Base-by-base conservation (phyloP, 2,113 vertebrate genomes). In the Atherinomorus stipes region DNA sequence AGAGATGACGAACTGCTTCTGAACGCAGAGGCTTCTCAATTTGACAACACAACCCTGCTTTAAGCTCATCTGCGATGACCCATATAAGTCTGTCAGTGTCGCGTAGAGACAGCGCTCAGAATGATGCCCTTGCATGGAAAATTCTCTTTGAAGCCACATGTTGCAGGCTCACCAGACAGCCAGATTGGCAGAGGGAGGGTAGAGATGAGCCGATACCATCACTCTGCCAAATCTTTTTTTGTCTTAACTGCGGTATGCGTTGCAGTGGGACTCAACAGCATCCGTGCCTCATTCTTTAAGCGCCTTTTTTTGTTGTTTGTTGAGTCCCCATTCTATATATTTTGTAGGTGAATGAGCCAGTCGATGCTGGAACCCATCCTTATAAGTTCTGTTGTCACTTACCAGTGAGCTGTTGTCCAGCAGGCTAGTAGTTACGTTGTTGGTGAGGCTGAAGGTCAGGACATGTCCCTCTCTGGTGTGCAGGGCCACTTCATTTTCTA, bases 391-490 rank as follows among this genome's bases (percentile, higher is more conserved):
- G 80, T 23, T 50, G 50, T 64, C 45, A 87, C 94, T 93, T 80
- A 95, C 94, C 90, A 94, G 88, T n/a, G 94, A 94, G 86, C 89
- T 92, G 90, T 95, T 95, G 88, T 94, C 92, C 83, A 95, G 84
- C 59, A 95, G 85, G 7, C 86, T 82, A 1, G 84, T 61, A 15
- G 91, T 93, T 37, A 91, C 62, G 85, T 94, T 94, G 83, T 74
- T 89, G 84, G 61, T 68, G 66, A 95, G 88, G 85, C 86, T 88
- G 76, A 92, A 91, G 0, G 90, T 89, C 74, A 94, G 80, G 57
- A 94, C 64, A 16, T 94, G 91, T 22, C 94, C 94, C 49, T 94
- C 92, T 82, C 85, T 83, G 77, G 86, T 93, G 70, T 87, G 88
- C 25, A 95, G 66, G 22, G 86, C 91, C 52, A 94, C 90, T 80